Conservation (phyloP, 2,113 vertebrate species). For the Caloenas nicobarica region DNA sequence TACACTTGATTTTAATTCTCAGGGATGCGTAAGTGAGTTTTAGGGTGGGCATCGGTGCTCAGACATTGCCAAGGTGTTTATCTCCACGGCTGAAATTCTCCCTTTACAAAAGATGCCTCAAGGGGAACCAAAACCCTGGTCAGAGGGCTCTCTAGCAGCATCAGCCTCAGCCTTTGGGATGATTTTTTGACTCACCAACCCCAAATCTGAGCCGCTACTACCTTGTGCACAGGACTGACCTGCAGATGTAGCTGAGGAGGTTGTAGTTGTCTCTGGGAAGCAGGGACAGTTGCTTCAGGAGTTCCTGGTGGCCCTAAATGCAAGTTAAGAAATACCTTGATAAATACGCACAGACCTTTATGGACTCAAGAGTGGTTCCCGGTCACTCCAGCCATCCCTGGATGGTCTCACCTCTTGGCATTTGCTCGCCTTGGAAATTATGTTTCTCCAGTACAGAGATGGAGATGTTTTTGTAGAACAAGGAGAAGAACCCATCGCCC, state of each 20-base stretch:
- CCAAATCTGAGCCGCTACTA: neutral
- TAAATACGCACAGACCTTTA: neutral
- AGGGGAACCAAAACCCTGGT: neutral
- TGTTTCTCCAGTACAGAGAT: neutral
- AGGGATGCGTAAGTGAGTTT: neutral
- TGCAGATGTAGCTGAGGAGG: slow-evolving; percentile 93
- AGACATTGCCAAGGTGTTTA: neutral
- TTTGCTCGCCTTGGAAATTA: neutral
- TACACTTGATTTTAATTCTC: neutral
- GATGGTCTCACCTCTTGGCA: neutral
- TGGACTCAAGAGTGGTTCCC: neutral
- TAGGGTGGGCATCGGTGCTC: neutral
- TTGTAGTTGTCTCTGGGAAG: slow-evolving; percentile 91
- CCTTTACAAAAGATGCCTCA: neutral
- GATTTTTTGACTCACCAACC: neutral
- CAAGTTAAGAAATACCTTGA: neutral
- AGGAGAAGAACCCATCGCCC: neutral
- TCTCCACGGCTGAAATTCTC: neutral
- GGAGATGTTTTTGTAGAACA: neutral
- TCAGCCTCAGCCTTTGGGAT: neutral
- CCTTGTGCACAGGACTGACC: slow-evolving; percentile 71
- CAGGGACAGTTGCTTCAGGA: slow-evolving; percentile 85
- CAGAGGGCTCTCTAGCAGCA: neutral
- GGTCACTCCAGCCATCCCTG: neutral
- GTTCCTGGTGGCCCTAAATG: slow-evolving; percentile 80